A percentile compares a stretch with the other conserved stretches of the same genome.
phyloP scores from a whole-genome alignment of 1,140 invertebrate genomes.

The Zaprionus lachaisei region DNA sequence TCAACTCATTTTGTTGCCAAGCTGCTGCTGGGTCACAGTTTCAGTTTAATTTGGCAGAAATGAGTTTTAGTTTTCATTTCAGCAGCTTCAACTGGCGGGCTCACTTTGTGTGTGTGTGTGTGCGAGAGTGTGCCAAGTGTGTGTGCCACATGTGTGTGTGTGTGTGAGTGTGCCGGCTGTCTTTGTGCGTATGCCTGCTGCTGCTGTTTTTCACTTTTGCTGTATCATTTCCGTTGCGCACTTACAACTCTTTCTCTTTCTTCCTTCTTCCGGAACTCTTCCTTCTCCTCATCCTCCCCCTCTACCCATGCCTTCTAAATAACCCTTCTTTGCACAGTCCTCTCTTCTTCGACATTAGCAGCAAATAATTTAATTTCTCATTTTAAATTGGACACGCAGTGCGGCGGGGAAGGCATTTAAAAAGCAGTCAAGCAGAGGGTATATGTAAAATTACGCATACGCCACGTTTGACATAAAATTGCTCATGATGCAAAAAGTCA shows the following conservation, averaged over 20 bases:
- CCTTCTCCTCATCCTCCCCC: not conserved
- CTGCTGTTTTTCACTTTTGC: constrained; percentile 62
- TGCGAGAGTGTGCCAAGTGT: constrained; percentile 39
- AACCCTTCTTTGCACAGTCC: not conserved
- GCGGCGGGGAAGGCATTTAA: constrained; percentile 61
- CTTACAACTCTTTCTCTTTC: constrained; percentile 7
- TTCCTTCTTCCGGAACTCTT: not conserved
- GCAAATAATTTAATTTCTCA: constrained; percentile 81
- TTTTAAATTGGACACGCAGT: constrained; percentile 42
- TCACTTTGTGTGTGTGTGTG: constrained; percentile 20
- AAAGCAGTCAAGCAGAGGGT: constrained; percentile 38
- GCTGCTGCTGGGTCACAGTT: constrained; percentile 68
- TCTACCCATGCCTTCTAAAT: not conserved
- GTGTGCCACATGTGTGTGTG: constrained; percentile 22
- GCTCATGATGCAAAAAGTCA: constrained; percentile 50
- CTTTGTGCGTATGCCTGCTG: constrained; percentile 42
- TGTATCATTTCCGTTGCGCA: constrained; percentile 74
- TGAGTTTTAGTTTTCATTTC: constrained; percentile 82
- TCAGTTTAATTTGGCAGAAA: constrained; percentile 83
- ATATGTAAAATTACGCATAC: constrained; percentile 74
- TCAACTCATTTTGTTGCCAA: constrained; percentile 62
- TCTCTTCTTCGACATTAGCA: constrained; percentile 64
- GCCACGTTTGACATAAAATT: constrained; percentile 73
- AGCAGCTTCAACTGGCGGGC: constrained; percentile 40
- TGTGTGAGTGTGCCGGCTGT: constrained; percentile 8